Evolutionary conservation across 2,113 vertebrate genomes (phyloP).

Genomic region (Lophochroa leadbeateri): DNA sequence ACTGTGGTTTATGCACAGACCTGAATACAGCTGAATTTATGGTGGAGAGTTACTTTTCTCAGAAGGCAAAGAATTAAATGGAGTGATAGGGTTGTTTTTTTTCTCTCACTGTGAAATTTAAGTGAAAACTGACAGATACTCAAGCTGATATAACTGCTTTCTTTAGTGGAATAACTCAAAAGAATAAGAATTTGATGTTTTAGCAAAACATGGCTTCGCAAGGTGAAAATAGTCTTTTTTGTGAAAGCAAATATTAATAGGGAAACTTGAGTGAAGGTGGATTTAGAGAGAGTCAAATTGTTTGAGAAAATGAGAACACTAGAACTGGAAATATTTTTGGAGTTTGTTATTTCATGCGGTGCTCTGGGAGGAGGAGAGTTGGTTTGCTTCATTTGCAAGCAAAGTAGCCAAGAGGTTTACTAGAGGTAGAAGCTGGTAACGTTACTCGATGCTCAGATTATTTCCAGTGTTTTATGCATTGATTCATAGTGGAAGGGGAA

Average conservation of each 20-base stretch:
- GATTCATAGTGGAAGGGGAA: not conserved
- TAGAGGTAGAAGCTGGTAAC: not conserved
- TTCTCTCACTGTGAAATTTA: not conserved
- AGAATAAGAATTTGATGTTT: not conserved
- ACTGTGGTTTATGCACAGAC: conserved; percentile 19
- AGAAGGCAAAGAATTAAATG: conserved; percentile 34
- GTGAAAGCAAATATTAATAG: not conserved
- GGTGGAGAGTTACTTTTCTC: conserved; percentile 6
- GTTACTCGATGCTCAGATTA: not conserved
- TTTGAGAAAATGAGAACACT: not conserved
- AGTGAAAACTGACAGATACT: conserved; percentile 18
- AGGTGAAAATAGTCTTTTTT: not conserved
- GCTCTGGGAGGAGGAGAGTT: not conserved
- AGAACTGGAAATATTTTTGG: not conserved
- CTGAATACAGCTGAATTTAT: not conserved
- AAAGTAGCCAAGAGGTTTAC: not conserved
- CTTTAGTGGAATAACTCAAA: not conserved
- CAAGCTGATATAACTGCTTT: not conserved
- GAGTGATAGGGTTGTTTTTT: not conserved
- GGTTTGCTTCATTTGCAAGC: not conserved
- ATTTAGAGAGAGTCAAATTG: not conserved
- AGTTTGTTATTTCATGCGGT: not conserved
- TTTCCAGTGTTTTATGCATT: not conserved
- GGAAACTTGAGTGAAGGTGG: not conserved
- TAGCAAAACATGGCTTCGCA: not conserved